Evolutionary conservation across 1,140 invertebrate genomes (phyloP).

Genomic region (Brachystomella parvula): DNA sequence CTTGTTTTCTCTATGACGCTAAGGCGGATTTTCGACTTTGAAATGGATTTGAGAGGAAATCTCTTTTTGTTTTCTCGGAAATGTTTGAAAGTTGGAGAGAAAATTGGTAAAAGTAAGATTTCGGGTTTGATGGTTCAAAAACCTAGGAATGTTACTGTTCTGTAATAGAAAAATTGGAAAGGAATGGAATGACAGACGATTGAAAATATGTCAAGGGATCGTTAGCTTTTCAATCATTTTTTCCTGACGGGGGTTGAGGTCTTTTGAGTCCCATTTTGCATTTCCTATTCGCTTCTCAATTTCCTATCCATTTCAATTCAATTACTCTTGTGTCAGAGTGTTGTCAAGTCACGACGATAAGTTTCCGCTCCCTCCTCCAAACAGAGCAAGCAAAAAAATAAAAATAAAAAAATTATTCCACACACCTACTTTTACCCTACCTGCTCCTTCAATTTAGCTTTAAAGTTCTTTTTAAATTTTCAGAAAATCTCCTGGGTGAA

Average conservation of each 20-base stretch:
- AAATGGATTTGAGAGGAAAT: too few species aligned
- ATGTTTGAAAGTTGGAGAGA: too few species aligned
- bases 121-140: background rate
- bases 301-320: constrained; percentile 26
- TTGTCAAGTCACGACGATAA: too few species aligned
- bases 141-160: background rate
- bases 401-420: too few species aligned
- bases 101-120: background rate
- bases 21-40: too few species aligned
- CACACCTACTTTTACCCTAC: too few species aligned
- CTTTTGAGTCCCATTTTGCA: constrained; percentile 28
- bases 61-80: too few species aligned
- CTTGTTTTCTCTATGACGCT: too few species aligned
- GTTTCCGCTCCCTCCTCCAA: too few species aligned
- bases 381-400: too few species aligned
- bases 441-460: too few species aligned
- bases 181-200: constrained; percentile 13
- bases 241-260: constrained; percentile 17
- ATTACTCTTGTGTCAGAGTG: constrained; percentile 7
- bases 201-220: constrained; percentile 35
- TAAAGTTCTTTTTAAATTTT: too few species aligned
- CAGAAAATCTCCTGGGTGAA: background rate
- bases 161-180: constrained; percentile 5
- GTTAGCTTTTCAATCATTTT: constrained; percentile 36
- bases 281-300: constrained; percentile 34